Evolutionary conservation across 2,888 invertebrate genomes (phyloP), one percentile per base, ranked within the genome.

Genomic region (Tromatobia lineatoria): DNA sequence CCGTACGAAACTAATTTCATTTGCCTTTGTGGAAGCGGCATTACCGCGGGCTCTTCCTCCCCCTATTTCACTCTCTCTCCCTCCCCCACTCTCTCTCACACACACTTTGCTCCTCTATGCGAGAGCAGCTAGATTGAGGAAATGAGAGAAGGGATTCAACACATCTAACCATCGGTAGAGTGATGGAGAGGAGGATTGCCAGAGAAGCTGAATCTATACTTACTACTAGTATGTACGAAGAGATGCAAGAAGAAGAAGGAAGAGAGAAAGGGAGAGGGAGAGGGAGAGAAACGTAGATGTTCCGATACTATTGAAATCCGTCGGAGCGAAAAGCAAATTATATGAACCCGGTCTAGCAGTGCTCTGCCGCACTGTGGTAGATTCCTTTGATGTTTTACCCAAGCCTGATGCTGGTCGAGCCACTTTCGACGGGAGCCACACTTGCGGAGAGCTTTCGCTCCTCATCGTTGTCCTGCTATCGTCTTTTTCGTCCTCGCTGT

Each of bases 271-370:
- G n/a, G n/a, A n/a, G n/a, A 50, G n/a, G n/a, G 76, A 34, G 61
- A 71, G 79, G 52, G 69, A 47, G 77, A 64, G 74, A 75, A 69
- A 75, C 69, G 74, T 83, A 80, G 80, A 85, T 85, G 83, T 92
- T 90, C 91, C 92, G 92, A 93, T 92, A 92, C 90, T 89, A 93
- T 93, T 93, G 92, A 93, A 92, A 93, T 92, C 88, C 91, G 87
- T 82, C 90, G 91, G 88, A 92, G 92, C 92, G 93, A 92, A 93
- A 93, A 91, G 92, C 91, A 93, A 93, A 93, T 93, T 92, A 93
- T 93, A 92, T 90, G 90, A 92, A 89, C 90, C 89, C 90, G 87
- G 87, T 89, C 85, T 88, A 90, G 88, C 88, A 88, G 34, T 45
- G 71, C 80, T 71, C 52, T 80, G 67, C 59, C 45, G 50, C 69